A percentile compares a stretch with the other conserved stretches of the same genome.
These are phyloP conservation scores for Peromyscus nudipes DNA, from an alignment of 2,797 vertebrate species.

Conservation along the genomic window DNA sequence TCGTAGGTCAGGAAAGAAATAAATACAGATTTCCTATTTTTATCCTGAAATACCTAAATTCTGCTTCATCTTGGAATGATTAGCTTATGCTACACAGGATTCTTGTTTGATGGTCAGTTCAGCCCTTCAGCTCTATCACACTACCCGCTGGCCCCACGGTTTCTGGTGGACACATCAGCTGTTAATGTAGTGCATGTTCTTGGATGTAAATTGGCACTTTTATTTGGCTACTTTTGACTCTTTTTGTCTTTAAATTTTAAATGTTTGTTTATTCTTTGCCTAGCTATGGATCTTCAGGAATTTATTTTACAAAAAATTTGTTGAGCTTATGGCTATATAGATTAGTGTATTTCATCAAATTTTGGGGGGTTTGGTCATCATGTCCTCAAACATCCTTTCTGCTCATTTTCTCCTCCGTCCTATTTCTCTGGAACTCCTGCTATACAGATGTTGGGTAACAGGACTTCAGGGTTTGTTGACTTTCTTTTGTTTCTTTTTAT, in stretches of 20 bases:
- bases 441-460: not conserved
- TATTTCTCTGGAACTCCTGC: not conserved
- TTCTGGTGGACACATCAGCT: not conserved
- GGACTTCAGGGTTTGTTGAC: not conserved
- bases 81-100: not conserved
- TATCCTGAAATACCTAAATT: not conserved
- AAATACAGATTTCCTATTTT: not conserved
- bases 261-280: not conserved
- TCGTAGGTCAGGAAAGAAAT: not conserved
- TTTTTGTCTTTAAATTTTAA: not conserved
- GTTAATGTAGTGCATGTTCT: not conserved
- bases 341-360: not conserved
- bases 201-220: not conserved
- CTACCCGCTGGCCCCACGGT: not conserved
- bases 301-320: conserved; percentile 17
- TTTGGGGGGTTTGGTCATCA: not conserved
- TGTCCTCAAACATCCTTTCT: not conserved
- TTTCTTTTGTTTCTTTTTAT: conserved; percentile 4
- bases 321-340: not conserved
- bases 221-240: not conserved
- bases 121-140: not conserved
- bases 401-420: not conserved
- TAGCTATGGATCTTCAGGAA: not conserved
- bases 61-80: not conserved
- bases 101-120: not conserved